A percentile compares a stretch with the other conserved stretches of the same genome.
Conservation (phyloP, 2,888 invertebrate genomes). For the Galerucella nymphaeae region DNA sequence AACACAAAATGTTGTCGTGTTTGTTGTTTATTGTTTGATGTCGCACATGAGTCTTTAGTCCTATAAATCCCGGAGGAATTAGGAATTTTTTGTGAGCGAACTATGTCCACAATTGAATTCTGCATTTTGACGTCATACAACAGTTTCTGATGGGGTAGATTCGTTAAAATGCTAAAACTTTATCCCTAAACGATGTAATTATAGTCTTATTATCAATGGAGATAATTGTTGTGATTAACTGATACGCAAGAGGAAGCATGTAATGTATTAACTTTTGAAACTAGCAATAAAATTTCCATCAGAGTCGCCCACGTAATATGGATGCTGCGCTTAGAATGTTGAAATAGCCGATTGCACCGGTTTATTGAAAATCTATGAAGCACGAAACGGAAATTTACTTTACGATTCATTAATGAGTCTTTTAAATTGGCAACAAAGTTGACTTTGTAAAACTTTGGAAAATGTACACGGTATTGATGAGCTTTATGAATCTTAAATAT, state of each 20-base stretch:
- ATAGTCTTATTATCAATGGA: not conserved
- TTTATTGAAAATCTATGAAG: conserved; percentile 22
- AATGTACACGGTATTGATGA: not conserved
- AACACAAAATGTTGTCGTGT: too few relatives aligned
- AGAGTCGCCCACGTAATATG: not conserved
- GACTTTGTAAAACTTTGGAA: not conserved
- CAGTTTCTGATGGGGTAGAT: too few relatives aligned
- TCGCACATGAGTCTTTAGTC: too few relatives aligned
- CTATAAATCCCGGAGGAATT: too few relatives aligned
- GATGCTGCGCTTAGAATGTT: not conserved
- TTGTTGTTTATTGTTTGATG: too few relatives aligned
- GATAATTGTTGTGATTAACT: not conserved
- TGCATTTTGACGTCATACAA: too few relatives aligned
- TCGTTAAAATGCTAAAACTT: too few relatives aligned
- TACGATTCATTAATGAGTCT: conserved; percentile 21
- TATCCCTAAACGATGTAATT: too few relatives aligned
- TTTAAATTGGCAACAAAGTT: conserved; percentile 19
- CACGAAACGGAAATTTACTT: conserved; percentile 20
- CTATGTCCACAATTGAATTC: too few relatives aligned
- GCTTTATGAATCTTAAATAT: not conserved
- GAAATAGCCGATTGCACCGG: conserved; percentile 5
- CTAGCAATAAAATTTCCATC: not conserved
- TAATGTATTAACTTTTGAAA: not conserved
- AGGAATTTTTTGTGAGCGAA: too few relatives aligned
- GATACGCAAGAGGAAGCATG: not conserved